Base-by-base conservation (phyloP, 2,888 invertebrate genomes). In the Trichogramma evanescens region DNA sequence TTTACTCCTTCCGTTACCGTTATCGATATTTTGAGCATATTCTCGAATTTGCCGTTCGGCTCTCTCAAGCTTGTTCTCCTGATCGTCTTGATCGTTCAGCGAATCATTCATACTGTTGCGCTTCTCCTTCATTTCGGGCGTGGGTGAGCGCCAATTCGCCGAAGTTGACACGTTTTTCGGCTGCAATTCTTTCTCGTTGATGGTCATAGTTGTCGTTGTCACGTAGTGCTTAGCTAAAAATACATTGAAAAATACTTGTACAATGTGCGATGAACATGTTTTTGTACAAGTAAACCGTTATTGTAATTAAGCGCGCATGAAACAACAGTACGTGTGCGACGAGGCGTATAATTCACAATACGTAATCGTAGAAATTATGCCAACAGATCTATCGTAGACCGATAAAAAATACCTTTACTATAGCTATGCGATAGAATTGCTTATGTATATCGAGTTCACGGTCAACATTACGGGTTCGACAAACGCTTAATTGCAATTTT, bases 11-110 rank as follows among this genome's bases (percentile, higher is more conserved):
- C 70, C 71, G 38, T 71, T 75, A 42, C 70, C 71, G 38, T 71
- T 75, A 42, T 75, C 74, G 6, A 74, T 66, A 52, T 74, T 75
- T 58, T 73, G 72, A 4, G 66, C 57, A 59, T 72, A 72, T 40
- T 75, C 73, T 10, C 59, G 56, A 40, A 70, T 69, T 59, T 76
- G 74, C 49, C 69, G 65, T 8, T 72, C 73, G 2, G 65, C 70
- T 50, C 66, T 63, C 9, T 69, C 67, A 45, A 63, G 65, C 13
- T 65, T 55, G 5, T 56, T 55, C n/a, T 60, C 64, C 8, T 55
- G 56, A 4, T 58, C 50, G 10, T 61, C 61, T 7, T 60, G 60
- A 42, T 54, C 54, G 43, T 4, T 9, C 49, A 42, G 5, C 44
- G 56, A 61, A 26, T 57, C 61, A 49, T 60, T 56, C 54, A 51